Evolutionary conservation across 2,797 vertebrate genomes (phyloP), one percentile per base, ranked within the genome.

Genomic region (Acestrorhynchus altus): DNA sequence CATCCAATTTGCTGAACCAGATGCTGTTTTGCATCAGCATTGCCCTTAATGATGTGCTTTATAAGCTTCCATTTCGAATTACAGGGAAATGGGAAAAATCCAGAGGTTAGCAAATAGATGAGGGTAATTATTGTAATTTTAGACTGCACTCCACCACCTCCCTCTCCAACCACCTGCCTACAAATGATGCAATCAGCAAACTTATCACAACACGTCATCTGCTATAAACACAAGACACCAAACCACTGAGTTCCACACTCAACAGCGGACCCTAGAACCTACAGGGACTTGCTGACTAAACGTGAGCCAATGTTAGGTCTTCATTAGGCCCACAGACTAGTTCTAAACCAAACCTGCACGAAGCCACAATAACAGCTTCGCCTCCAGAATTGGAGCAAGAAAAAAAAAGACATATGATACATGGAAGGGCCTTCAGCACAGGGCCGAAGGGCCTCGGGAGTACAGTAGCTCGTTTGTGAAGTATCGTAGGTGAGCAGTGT

Each of bases 51-150:
- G 47, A 74, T 69, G 54, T 20, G 22, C 40, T 73, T 52, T 39
- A 68, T 51, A 28, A 59, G 31, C n/a, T 20, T 60, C 12, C 11
- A 52, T 60, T 67, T 56, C 22, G 15, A 20, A 63, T 39, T 28
- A 59, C 12, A 57, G 20, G 11, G 22, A 42, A 54, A 12, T 11
- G 9, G 39, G 26, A 69, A 54, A n/a, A 26, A 28, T 69, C 39
- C 54, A 64, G 61, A 28, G 22, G 9, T 68, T 69, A 74, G 22
- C 46, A 44, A 79, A 52, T 52, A 35, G 35, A 12, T 24, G 40
- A 16, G 49, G 51, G 24, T 72, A 78, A 72, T 61, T 74, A 68
- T 16, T 68, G 71, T 24, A 39, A 57, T 68, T 79, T 72, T 47
- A 31, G 13, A n/a, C 24, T 56, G 60, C 67, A 66, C 40, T 78